phyloP scores from a whole-genome alignment of 2,113 vertebrate genomes.

The Recurvirostra avosetta region DNA sequence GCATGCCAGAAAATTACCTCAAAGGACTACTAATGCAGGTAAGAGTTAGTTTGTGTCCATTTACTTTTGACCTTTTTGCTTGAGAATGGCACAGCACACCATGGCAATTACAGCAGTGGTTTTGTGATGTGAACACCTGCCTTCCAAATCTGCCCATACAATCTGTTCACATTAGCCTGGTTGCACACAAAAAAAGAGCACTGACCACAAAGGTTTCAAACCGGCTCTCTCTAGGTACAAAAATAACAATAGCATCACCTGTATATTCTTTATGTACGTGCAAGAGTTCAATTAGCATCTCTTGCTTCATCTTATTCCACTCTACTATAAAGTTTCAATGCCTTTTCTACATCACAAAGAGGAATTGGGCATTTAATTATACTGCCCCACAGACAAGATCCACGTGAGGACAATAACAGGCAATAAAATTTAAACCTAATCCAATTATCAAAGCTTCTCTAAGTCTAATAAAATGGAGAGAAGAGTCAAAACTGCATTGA shows the following conservation, averaged over 20 bases:
- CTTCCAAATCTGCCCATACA: conserved; percentile 35
- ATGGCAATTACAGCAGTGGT: background rate
- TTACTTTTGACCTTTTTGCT: background rate
- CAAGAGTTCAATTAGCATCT: conserved; percentile 24
- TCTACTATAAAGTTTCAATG: background rate
- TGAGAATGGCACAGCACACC: background rate
- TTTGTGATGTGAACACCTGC: conserved; percentile 55
- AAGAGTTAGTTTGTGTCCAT: background rate
- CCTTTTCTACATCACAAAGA: conserved; percentile 11
- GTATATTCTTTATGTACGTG: background rate
- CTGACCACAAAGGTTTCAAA: conserved; percentile 43
- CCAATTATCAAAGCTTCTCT: background rate
- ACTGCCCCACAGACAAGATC: background rate
- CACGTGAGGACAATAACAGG: background rate
- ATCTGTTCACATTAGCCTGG: conserved; percentile 31
- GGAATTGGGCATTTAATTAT: conserved; percentile 5
- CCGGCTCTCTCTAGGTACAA: conserved; percentile 40
- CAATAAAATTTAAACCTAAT: background rate
- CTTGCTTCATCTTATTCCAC: background rate
- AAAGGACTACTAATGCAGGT: background rate
- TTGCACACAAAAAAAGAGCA: background rate
- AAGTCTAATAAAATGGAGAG: background rate
- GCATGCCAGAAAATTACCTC: background rate
- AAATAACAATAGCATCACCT: conserved; percentile 66
- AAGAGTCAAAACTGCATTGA: background rate